Percentiles rank a stretch among this genome's conserved stretches.
These are phyloP conservation scores for Todiramphus saurophagus DNA, from an alignment of 2,113 vertebrate genomes.

Conservation along the genomic window DNA sequence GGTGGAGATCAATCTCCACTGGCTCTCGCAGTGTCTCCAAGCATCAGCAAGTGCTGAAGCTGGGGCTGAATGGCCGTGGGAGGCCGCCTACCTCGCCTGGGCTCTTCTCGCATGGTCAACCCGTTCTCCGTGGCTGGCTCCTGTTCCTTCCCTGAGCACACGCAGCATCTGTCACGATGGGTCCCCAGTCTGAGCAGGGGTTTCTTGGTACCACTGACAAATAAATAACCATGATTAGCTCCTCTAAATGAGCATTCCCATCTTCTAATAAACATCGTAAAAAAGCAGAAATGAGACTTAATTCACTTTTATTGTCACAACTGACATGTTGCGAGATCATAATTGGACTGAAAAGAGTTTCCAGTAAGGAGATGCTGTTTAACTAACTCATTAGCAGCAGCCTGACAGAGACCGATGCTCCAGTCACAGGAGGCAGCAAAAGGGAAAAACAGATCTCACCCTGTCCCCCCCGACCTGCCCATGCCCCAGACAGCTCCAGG, in stretches of 20 bases:
- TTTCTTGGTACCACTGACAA: neutral
- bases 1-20: too few species aligned
- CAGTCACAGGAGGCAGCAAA: conserved; percentile 7
- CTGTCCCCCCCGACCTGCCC: neutral
- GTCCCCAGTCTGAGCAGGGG: neutral
- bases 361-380: conserved; percentile 74
- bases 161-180: neutral
- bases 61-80: neutral
- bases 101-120: neutral
- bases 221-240: conserved; percentile 53
- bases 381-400: conserved; percentile 74
- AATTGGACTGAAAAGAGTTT: conserved; percentile 77
- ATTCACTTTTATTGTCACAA: conserved; percentile 77
- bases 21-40: neutral
- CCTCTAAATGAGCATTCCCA: conserved; percentile 66
- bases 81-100: neutral
- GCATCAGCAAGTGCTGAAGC: neutral
- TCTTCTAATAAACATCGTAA: conserved; percentile 76
- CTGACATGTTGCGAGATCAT: conserved; percentile 71
- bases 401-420: conserved; percentile 62
- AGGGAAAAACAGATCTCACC: neutral
- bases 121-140: neutral
- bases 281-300: conserved; percentile 74
- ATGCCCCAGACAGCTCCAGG: neutral
- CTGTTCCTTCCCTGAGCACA: neutral